Evolutionary conservation across 2,888 invertebrate genomes (phyloP).

Genomic region (Andrena haemorrhoa): DNA sequence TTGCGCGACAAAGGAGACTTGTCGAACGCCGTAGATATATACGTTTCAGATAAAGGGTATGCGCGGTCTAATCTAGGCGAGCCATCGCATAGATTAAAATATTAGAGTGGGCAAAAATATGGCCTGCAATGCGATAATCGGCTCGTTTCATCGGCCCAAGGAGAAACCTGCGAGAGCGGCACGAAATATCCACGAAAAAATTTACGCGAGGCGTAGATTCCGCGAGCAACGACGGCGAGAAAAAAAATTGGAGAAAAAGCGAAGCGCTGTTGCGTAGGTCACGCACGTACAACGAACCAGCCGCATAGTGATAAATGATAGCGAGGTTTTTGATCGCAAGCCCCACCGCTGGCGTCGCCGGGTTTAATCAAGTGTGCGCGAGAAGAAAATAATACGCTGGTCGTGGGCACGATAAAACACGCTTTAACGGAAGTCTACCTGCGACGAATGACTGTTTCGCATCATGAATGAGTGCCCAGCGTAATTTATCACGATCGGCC

Average conservation of each 20-base stretch:
- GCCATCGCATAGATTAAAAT: neutral
- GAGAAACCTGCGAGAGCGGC: no score
- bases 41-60: neutral
- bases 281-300: constrained; percentile 63
- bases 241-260: constrained; percentile 31
- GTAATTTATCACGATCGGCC: constrained; percentile 33
- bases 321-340: constrained; percentile 67
- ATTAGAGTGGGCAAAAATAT: no score
- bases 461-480: constrained; percentile 47
- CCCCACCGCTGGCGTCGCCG: constrained; percentile 37
- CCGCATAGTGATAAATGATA: constrained; percentile 62
- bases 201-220: no score
- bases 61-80: neutral
- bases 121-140: no score
- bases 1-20: constrained; percentile 19
- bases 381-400: constrained; percentile 49
- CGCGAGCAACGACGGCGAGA: no score
- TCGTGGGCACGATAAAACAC: constrained; percentile 24
- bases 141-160: no score
- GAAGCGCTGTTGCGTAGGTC: constrained; percentile 59
- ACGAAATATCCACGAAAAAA: no score
- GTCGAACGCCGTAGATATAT: constrained; percentile 1
- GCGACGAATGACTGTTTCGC: constrained; percentile 17
- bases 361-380: constrained; percentile 56
- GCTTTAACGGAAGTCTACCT: constrained; percentile 39